A percentile compares a stretch with the other conserved stretches of the same genome.
phyloP scores from a whole-genome alignment of 2,797 vertebrate species.

The Rhinella marina region DNA sequence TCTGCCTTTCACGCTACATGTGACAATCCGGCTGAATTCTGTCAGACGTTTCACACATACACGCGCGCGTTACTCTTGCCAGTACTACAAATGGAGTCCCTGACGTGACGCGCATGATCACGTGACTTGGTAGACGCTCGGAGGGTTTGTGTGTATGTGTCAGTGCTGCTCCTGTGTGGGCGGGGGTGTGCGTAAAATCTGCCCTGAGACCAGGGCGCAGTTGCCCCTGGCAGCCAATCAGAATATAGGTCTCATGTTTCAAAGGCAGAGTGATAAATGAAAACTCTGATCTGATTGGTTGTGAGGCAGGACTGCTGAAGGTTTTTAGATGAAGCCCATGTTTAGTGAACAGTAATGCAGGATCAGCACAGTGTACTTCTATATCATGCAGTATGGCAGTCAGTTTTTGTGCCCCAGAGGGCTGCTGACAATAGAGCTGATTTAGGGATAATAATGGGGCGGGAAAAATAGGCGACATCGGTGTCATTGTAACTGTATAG shows the following conservation, averaged over 20 bases:
- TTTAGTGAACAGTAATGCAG: no score
- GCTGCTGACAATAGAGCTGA: no score
- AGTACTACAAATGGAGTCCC: neutral
- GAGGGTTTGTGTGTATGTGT: neutral
- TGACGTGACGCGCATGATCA: neutral
- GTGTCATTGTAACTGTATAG: no score
- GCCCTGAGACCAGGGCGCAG: no score
- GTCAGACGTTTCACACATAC: neutral
- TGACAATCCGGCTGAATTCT: neutral
- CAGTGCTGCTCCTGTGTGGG: neutral
- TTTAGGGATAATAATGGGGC: no score
- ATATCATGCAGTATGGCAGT: no score
- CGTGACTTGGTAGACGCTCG: neutral
- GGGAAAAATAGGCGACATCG: no score
- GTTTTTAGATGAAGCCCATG: no score
- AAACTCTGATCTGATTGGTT: neutral
- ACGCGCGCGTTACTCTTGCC: neutral
- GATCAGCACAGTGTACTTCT: no score
- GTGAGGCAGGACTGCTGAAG: neutral
- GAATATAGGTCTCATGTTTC: neutral
- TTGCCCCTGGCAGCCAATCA: neutral
- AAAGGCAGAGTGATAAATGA: neutral
- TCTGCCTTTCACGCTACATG: neutral
- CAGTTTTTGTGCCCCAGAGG: no score
- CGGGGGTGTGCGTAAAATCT: neutral